Evolutionary conservation across 2,797 vertebrate genomes (phyloP).

Genomic region (Pseudochaenichthys georgianus): DNA sequence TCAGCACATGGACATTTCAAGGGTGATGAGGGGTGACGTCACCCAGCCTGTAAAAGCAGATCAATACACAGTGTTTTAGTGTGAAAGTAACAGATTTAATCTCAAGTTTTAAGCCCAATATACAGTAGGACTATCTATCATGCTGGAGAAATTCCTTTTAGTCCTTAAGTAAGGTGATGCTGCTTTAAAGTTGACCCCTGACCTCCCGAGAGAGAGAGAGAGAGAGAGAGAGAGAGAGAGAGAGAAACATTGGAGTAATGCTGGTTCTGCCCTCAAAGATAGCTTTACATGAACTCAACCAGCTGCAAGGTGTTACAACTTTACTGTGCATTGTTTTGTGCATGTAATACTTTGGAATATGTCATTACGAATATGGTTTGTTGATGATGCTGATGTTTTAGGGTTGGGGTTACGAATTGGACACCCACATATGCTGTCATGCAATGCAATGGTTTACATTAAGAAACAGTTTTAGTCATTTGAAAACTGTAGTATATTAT

Average conservation of each 20-base stretch:
- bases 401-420: no score
- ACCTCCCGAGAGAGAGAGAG: constrained; percentile 4
- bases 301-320: neutral
- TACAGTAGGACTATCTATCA: neutral
- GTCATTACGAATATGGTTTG: neutral
- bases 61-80: neutral
- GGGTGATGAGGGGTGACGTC: constrained; percentile 15
- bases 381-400: neutral
- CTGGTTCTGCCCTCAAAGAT: neutral
- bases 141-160: neutral
- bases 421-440: no score
- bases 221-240: neutral
- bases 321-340: neutral
- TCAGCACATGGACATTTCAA: constrained; percentile 31
- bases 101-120: neutral
- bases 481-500: neutral
- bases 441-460: neutral
- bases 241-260: neutral
- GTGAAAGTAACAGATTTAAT: neutral
- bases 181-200: constrained; percentile 29
- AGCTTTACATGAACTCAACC: neutral
- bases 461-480: neutral
- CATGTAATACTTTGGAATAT: neutral
- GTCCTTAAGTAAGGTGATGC: neutral
- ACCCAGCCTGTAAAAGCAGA: constrained; percentile 15